Evolutionary conservation across 2,113 vertebrate genomes (phyloP), one percentile per base, ranked within the genome.

Genomic region (Melanerpes aurifrons): DNA sequence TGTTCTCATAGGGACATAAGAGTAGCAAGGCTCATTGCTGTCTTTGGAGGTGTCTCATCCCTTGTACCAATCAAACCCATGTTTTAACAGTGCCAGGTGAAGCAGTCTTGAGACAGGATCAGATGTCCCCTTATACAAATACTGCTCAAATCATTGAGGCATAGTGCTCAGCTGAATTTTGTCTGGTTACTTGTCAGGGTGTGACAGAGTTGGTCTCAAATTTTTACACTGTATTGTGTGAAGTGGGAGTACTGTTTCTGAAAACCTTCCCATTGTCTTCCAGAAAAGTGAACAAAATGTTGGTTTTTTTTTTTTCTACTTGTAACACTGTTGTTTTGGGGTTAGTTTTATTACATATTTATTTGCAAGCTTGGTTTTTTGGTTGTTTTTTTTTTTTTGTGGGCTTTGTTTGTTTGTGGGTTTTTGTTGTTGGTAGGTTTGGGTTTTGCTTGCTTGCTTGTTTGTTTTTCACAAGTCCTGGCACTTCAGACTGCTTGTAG

Each of bases 1-100:
- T 12, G 15, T 0, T 1, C 31, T 1, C 0, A 0, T 0, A 18
- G 9, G 43, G 79, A 21, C 1, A 1, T 12, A 2, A 2, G 83
- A 32, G 50, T 16, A 28, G 37, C 37, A 69, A 40, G 80, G 76
- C 40, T 75, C 0, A 0, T 79, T 64, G 29, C 56, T 62, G 22
- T 17, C 50, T 59, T 25, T 67, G 24, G 59, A 63, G n/a, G 35
- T 73, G 15, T 53, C 29, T 57, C 5, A 2, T 56, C 11, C n/a
- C 18, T 22, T 3, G 3, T 4, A 32, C 61, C 69, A 45, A 26
- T 9, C n/a, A 63, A 31, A 53, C 4, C 19, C 0, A 0, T 1
- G 1, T 58, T 83, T 31, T 37, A 29, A 8, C 40, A 45, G 32
- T 59, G 43, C 31, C 37, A 25, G 15, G 22, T 47, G 53, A 73